These are phyloP conservation scores for Noctua comes DNA, from an alignment of 2,888 invertebrate species.

Conservation along the genomic window DNA sequence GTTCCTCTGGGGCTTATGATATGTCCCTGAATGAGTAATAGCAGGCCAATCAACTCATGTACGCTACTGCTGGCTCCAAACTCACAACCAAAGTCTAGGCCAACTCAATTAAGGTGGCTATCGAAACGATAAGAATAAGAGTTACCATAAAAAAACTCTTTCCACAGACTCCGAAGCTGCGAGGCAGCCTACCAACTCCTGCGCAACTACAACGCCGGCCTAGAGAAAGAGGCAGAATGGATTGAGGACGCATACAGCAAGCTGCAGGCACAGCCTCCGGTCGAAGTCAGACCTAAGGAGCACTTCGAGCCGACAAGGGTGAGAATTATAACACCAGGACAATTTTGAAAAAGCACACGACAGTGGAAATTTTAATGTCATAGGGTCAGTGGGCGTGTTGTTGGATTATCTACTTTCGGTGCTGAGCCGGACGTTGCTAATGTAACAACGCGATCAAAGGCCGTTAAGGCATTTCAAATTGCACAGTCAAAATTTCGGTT, in stretches of 20 bases:
- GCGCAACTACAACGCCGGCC: conserved; percentile 96
- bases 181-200: conserved; percentile 97
- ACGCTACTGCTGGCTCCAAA: not conserved
- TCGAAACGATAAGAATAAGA: not conserved
- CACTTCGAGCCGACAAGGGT: conserved; percentile 95
- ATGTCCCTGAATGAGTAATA: not conserved
- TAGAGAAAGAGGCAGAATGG: conserved; percentile 97
- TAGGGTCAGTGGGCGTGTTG: not conserved
- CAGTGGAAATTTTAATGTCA: not conserved
- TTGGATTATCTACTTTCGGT: not conserved
- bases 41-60: not conserved
- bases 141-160: conserved; percentile 10
- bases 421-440: not conserved
- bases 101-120: not conserved
- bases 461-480: not conserved
- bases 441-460: not conserved
- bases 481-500: not conserved
- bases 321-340: conserved; percentile 68
- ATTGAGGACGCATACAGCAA: conserved; percentile 96
- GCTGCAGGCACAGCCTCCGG: conserved; percentile 93
- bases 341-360: not conserved
- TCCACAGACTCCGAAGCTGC: conserved; percentile 94
- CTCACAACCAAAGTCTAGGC: not conserved
- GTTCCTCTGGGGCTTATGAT: not conserved
- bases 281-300: conserved; percentile 93